Evolutionary conservation across 2,113 vertebrate species (phyloP).

Genomic region (Myrmecobius fasciatus): DNA sequence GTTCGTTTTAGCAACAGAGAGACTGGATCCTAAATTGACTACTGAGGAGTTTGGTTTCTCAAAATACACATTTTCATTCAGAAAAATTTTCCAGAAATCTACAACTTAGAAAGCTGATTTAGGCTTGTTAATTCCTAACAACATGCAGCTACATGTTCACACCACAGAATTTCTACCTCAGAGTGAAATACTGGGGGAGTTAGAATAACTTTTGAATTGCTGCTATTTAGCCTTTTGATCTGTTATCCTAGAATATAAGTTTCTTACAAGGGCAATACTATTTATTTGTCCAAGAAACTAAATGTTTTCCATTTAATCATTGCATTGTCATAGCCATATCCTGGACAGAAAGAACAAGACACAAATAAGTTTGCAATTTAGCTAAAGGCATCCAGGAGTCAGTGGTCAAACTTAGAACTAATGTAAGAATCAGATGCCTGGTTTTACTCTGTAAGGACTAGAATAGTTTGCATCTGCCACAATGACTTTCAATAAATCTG

Average conservation of each 20-base stretch:
- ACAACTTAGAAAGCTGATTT: accelerated
- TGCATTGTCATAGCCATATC: background rate
- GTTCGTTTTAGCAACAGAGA: background rate
- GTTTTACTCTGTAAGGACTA: background rate
- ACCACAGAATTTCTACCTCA: background rate
- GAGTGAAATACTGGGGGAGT: background rate
- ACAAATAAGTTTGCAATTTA: background rate
- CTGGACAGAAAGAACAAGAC: background rate
- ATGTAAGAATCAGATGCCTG: background rate
- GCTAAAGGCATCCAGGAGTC: background rate
- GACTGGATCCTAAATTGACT: background rate
- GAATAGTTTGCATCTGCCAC: background rate
- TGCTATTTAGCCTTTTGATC: background rate
- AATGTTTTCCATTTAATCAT: background rate
- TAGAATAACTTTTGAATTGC: background rate
- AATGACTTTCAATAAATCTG: background rate
- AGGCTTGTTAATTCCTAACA: accelerated
- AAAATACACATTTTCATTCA: background rate
- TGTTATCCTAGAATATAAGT: background rate
- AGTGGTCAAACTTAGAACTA: background rate
- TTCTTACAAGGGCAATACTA: background rate
- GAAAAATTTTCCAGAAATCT: background rate
- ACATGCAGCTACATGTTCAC: background rate
- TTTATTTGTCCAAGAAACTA: background rate
- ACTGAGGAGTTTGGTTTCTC: background rate